Evolutionary conservation across 1,140 invertebrate genomes (phyloP), one percentile per base, ranked within the genome.

Genomic region (Drosophila simulans): DNA sequence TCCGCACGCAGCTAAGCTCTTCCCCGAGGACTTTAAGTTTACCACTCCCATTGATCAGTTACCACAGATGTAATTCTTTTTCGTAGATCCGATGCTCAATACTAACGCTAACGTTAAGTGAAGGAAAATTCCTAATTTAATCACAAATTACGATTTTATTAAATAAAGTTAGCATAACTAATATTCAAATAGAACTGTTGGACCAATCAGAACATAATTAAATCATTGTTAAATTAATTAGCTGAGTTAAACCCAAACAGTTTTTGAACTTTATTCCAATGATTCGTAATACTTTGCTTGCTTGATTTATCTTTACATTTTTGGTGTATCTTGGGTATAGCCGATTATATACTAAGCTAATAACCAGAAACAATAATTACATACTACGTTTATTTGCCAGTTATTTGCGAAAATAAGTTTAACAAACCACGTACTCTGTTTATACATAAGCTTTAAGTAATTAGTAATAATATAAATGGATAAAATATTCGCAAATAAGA

Each of bases 1-100:
- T 92, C 98, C 98, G 2, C 96, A 96, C 89, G 98, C 98, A 5
- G 94, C 94, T 7, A 96, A 97, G 86, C 93, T 99, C 1, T 99
- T 99, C 92, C 99, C 99, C 3, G 95, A 97, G 80, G 98, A 99
- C 92, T 99, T 99, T 93, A 97, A 97, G 93, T 99, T 99, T 91
- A 94, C 95, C 15, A 99, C 97, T 15, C 97, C 98, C 0, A 98
- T 99, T 78, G 98, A 99, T 80, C 96, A 97, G 81, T 94, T 99
- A 63, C 98, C 98, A 8, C 95, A 97, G 85, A 96, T 97, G 95
- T 97, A 17, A 84, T 59, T 40, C 22, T 37, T 75, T 75, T 57
- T 3, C 10, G 45, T 20, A 42, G 25, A 43, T 63, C 49, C 43
- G 57, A 80, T 69, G 81, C 81, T 84, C 81, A 84, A 69, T 65